Evolutionary conservation across 2,797 vertebrate genomes (phyloP).

Genomic region (Molossus alvarezi): DNA sequence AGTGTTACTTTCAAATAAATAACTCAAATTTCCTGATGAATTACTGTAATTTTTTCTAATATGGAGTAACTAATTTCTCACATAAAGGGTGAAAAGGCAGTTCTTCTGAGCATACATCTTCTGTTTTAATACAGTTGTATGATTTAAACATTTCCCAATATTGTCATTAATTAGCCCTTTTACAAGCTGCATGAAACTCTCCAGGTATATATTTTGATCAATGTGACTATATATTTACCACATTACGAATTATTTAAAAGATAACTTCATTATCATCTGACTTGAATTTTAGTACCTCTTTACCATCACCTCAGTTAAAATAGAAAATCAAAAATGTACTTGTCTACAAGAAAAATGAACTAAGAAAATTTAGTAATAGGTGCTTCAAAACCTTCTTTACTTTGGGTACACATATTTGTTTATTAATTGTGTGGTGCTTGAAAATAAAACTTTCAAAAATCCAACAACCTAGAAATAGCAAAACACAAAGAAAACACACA

Average conservation of each 20-base stretch:
- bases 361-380: neutral
- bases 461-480: neutral
- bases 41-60: neutral
- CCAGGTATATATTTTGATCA: slow-evolving; percentile 36
- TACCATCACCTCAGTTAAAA: neutral
- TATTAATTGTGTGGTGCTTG: neutral
- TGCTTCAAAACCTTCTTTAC: neutral
- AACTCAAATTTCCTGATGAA: slow-evolving; percentile 1
- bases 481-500: neutral
- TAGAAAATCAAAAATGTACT: neutral
- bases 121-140: neutral
- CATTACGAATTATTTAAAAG: slow-evolving; percentile 45
- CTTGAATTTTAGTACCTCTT: neutral
- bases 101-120: neutral
- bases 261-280: neutral
- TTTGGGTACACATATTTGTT: neutral
- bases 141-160: slow-evolving; percentile 56
- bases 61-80: neutral
- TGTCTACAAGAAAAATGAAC: slow-evolving; percentile 39
- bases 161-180: slow-evolving; percentile 44
- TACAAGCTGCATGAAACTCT: slow-evolving; percentile 32
- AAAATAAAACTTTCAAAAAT: slow-evolving; percentile 53
- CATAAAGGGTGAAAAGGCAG: neutral
- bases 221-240: neutral
- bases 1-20: neutral